Conservation (phyloP, 2,888 invertebrate species). For the Lycophotia porphyrea region DNA sequence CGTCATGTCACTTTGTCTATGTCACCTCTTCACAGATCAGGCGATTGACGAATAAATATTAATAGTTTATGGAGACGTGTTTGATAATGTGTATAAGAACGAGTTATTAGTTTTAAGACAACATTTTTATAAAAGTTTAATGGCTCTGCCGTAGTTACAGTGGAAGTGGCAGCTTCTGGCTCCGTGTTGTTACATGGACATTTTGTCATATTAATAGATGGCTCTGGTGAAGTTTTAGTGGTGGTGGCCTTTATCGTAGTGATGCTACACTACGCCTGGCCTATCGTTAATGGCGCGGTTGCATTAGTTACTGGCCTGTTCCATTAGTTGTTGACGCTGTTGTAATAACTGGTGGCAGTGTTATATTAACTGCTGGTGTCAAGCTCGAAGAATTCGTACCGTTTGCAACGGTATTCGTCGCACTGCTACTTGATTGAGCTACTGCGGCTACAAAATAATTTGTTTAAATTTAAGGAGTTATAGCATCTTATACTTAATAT, state of each 20-base stretch:
- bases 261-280: not conserved
- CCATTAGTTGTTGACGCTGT: not conserved
- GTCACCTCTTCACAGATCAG: not conserved
- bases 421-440: too few species aligned
- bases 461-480: not conserved
- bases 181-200: not conserved
- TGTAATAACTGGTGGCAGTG: not conserved
- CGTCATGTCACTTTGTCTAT: not conserved
- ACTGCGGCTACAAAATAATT: not conserved
- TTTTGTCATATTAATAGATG: not conserved
- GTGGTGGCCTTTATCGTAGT: not conserved
- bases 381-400: too few species aligned
- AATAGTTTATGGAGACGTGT: not conserved
- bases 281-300: too few species aligned
- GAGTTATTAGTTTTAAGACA: not conserved
- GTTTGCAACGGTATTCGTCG: too few species aligned
- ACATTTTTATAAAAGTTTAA: not conserved
- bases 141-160: not conserved
- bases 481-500: not conserved
- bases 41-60: not conserved
- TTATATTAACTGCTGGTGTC: too few species aligned
- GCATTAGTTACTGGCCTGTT: fast-evolving
- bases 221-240: not conserved
- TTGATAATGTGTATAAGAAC: not conserved
- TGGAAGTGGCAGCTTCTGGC: not conserved